A percentile compares a stretch with the other conserved stretches of the same genome.
phyloP scores from a whole-genome alignment of 2,113 vertebrate genomes.

The Eurypyga helias region DNA sequence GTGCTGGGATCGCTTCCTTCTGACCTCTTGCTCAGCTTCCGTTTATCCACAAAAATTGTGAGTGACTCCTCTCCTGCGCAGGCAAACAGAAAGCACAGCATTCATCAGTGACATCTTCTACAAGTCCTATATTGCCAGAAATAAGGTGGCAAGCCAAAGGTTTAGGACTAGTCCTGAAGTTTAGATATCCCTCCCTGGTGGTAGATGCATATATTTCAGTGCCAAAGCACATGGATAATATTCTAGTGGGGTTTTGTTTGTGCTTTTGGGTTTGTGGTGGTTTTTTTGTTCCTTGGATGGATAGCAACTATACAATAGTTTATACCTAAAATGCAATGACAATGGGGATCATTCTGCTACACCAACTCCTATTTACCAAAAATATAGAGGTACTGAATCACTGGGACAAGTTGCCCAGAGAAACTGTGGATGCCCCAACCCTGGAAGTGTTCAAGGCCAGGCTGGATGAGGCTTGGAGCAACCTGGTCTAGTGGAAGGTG shows the following conservation, averaged over 20 bases:
- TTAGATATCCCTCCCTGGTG: neutral
- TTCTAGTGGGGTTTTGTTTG: neutral
- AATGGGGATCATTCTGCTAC: neutral
- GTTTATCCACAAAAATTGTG: constrained; percentile 97
- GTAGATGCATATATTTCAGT: neutral
- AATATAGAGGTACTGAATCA: no score
- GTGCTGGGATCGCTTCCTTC: constrained; percentile 83
- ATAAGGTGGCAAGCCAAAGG: neutral
- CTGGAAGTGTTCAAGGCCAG: no score
- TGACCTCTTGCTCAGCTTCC: constrained; percentile 90
- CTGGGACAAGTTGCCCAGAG: no score
- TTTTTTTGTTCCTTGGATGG: neutral
- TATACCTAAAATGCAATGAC: neutral
- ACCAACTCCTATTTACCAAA: neutral
- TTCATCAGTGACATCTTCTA: neutral
- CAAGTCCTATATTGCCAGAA: neutral
- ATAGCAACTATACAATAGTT: neutral
- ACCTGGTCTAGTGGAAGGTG: no score
- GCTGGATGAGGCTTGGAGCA: no score
- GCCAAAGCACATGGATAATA: neutral
- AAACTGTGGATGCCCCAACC: no score
- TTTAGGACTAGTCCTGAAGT: no score
- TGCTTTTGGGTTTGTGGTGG: no score
- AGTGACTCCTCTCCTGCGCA: constrained; percentile 92
- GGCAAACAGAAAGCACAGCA: neutral